These are phyloP conservation scores for Micromys minutus DNA, from an alignment of 2,113 vertebrate species.

Conservation along the genomic window DNA sequence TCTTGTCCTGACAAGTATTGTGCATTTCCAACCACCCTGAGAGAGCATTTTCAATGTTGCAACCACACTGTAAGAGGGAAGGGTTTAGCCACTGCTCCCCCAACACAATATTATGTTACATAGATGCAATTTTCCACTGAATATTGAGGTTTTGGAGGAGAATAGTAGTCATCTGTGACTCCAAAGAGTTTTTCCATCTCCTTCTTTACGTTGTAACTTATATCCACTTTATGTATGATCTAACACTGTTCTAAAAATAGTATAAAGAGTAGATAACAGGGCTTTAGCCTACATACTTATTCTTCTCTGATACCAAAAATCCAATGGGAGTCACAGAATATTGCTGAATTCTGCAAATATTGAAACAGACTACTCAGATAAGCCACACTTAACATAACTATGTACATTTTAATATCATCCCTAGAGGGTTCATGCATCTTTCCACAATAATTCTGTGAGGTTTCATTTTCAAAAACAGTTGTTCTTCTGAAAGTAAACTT, in stretches of 20 bases:
- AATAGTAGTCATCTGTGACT: rapidly evolving
- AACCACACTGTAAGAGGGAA: not conserved
- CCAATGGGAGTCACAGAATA: conserved; percentile 6
- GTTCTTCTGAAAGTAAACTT: not conserved
- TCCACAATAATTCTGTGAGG: not conserved
- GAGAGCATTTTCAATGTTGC: too few relatives aligned
- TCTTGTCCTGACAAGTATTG: not conserved
- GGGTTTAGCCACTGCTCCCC: rapidly evolving
- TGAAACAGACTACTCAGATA: not conserved
- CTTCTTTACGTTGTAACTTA: not conserved
- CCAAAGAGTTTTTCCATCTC: not conserved
- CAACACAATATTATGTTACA: too few relatives aligned
- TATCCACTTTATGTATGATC: not conserved
- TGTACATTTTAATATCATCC: not conserved
- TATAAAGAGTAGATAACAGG: conserved; percentile 39
- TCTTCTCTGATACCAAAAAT: conserved; percentile 16
- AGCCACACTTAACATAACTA: rapidly evolving
- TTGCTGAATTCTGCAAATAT: not conserved
- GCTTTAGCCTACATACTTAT: not conserved
- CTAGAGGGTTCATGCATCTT: not conserved
- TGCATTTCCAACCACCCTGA: not conserved
- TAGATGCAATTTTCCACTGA: not conserved
- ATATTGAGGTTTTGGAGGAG: not conserved
- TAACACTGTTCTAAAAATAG: conserved; percentile 47
- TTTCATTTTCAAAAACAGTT: conserved; percentile 30